These are phyloP conservation scores for Eristalis arbustorum DNA, from an alignment of 2,888 invertebrate species.

Conservation along the genomic window DNA sequence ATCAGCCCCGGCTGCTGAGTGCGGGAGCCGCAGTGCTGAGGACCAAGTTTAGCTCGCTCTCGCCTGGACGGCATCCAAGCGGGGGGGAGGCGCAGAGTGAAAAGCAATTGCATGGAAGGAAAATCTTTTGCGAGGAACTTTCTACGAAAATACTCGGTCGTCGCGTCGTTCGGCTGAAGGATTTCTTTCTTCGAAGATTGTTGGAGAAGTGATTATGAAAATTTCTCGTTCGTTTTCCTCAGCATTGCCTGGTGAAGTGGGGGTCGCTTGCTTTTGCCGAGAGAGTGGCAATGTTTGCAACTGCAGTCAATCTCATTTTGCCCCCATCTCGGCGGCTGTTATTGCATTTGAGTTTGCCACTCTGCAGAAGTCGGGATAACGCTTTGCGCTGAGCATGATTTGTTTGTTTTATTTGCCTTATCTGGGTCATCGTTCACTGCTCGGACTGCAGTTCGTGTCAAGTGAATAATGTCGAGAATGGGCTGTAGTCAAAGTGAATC, in stretches of 20 bases:
- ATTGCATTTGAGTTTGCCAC: not conserved
- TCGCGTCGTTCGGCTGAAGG: not conserved
- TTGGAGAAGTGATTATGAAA: not conserved
- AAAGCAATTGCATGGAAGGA: not conserved
- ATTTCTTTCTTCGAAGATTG: not conserved
- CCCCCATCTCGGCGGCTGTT: not conserved
- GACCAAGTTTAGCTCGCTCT: conserved; percentile 50
- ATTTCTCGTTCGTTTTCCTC: not conserved
- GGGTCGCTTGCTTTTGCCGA: not conserved
- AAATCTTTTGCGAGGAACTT: conserved; percentile 14
- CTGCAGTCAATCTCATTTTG: not conserved
- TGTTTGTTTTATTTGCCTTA: not conserved
- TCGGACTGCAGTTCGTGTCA: not conserved
- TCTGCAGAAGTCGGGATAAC: not conserved
- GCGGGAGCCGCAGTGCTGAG: not conserved
- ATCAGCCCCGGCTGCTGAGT: conserved; percentile 46
- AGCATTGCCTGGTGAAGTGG: not conserved
- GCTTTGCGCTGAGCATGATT: not conserved
- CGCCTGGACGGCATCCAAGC: conserved; percentile 34
- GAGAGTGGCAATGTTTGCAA: not conserved
- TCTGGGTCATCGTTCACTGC: not conserved
- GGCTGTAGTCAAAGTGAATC: too few relatives aligned
- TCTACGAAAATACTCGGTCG: not conserved
- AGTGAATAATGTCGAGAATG: not conserved
- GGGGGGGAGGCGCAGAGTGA: not conserved